Base-by-base conservation (phyloP, 2,113 vertebrate genomes). In the Spilogale gracilis region DNA sequence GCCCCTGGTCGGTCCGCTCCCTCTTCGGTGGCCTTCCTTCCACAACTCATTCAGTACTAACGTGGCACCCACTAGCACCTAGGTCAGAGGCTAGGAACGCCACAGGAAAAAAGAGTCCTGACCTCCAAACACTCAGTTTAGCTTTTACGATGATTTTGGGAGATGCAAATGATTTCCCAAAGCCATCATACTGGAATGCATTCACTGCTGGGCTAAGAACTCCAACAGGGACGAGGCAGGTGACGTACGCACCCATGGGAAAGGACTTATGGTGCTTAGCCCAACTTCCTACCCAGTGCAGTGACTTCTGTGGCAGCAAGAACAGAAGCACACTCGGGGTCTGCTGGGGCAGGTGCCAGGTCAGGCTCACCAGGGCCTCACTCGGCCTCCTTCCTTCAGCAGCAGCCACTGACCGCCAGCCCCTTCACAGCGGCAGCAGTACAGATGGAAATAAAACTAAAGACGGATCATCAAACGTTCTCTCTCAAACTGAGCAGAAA, bases 41-140 rank as follows among this genome's bases (percentile, higher is more conserved):
- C n/a, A 6, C 38, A 67, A 48, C 32, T 63, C 60, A 38, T 6
- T 89, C 38, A 16, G 2, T 17, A 23, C 18, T 38, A 45, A 56
- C 0, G 1, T 20, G 45, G 32, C 54, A 9, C 43, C 30, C 16
- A 20, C 0, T 9, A 2, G 1, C 3, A 21, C 4, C 30, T 18
- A 20, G 5, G 18, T 1, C 1, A 67, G 8, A 85, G 2, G n/a
- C 74, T 6, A 56, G 18, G 25, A 54, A 45, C 3, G 79, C 0
- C 65, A 45, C 52, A 38, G 23, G 52, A 9, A 25, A 71, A 52
- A 61, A 23, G 52, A 86, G 50, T 5, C 60, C 63, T 50, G n/a
- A 71, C 50, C 18, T 54, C 48, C 16, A n/a, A 69, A 45, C 12
- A 56, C 27, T 76, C 54, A 61, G 16, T 9, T 21, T 17, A n/a